These are phyloP conservation scores for Pollachius pollachius DNA, from an alignment of 2,113 vertebrate genomes.

Conservation along the genomic window DNA sequence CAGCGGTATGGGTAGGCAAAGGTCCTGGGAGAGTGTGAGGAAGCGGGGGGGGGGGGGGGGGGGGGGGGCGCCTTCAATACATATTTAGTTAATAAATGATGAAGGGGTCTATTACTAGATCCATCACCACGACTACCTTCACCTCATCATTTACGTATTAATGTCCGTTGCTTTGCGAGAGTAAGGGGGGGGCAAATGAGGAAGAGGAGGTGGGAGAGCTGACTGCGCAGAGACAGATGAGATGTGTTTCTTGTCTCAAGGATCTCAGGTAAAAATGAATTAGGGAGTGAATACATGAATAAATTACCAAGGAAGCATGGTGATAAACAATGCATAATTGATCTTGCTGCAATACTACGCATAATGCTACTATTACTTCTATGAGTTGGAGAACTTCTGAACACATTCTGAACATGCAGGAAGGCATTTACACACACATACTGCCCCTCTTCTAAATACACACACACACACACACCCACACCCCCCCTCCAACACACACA, in stretches of 20 bases:
- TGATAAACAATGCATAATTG: no score
- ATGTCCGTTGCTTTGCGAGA: constrained; percentile 4
- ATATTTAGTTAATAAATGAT: constrained; percentile 50
- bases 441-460: no score
- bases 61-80: constrained; percentile 29
- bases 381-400: no score
- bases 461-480: no score
- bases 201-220: constrained; percentile 21
- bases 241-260: constrained; percentile 3
- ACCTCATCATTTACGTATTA: not conserved
- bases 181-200: constrained; percentile 22
- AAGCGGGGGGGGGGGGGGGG: not conserved
- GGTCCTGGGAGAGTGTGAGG: constrained; percentile 31
- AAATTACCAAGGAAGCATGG: not conserved
- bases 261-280: not conserved
- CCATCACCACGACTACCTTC: constrained; percentile 11
- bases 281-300: no score
- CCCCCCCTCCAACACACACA: no score
- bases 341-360: no score
- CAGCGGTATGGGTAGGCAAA: constrained; percentile 39
- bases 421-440: no score
- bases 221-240: constrained; percentile 28
- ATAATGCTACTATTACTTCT: no score
- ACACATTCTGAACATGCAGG: no score
- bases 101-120: constrained; percentile 27